A percentile compares a stretch with the other conserved stretches of the same genome.
Evolutionary conservation across 2,888 invertebrate genomes (phyloP).

Genomic region (Andrena praecox): DNA sequence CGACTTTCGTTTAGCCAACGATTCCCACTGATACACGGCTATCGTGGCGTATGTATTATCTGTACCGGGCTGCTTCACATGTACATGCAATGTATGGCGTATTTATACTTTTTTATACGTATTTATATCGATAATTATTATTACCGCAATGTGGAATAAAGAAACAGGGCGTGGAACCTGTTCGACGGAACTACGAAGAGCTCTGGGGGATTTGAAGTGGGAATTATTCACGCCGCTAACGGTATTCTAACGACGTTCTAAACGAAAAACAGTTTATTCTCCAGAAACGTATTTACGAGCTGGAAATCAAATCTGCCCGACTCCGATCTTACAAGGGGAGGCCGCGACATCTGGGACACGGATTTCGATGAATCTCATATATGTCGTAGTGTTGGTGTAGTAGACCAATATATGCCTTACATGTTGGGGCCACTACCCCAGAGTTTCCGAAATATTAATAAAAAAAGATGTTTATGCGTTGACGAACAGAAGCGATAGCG

Average conservation of each 20-base stretch:
- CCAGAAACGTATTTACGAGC: too few relatives aligned
- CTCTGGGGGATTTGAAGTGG: neutral
- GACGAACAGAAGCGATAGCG: too few relatives aligned
- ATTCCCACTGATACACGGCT: slow-evolving; percentile 2
- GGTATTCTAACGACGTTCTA: neutral
- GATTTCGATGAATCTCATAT: too few relatives aligned
- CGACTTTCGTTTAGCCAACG: slow-evolving; percentile 23
- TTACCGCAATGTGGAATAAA: slow-evolving; percentile 57
- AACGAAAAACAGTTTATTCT: too few relatives aligned
- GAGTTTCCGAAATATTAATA: too few relatives aligned
- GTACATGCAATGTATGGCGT: slow-evolving; percentile 44
- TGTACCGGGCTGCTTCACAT: slow-evolving; percentile 49
- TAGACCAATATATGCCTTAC: too few relatives aligned
- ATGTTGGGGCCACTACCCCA: too few relatives aligned
- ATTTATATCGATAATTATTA: slow-evolving; percentile 61
- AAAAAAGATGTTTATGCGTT: too few relatives aligned
- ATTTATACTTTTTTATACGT: slow-evolving; percentile 71
- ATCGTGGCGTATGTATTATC: slow-evolving; percentile 30
- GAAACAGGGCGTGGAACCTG: neutral
- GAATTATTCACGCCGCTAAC: neutral
- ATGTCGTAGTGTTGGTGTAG: too few relatives aligned
- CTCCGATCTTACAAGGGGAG: too few relatives aligned
- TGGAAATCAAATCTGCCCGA: neutral
- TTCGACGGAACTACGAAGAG: neutral
- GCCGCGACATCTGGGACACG: too few relatives aligned